Conservation (phyloP, 1,140 invertebrate genomes). For the Aphelinus atriplicis region DNA sequence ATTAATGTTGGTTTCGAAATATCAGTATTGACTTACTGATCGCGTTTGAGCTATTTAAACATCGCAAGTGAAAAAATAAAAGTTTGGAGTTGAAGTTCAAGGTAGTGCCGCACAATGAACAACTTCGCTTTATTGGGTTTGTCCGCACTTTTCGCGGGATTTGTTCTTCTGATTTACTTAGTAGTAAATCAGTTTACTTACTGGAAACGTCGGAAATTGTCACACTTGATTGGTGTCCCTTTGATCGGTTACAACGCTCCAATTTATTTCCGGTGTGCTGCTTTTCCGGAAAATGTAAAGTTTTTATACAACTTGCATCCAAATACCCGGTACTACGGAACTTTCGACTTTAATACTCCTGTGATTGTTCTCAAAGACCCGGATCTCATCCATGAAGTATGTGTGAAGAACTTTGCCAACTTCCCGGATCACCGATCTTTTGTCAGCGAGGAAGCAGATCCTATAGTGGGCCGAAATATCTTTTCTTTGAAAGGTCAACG, state of each 20-base stretch:
- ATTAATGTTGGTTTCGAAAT: too few relatives aligned
- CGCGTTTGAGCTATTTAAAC: too few relatives aligned
- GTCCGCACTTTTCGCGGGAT: too few relatives aligned
- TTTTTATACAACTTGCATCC: conserved; percentile 31
- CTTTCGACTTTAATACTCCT: conserved; percentile 66
- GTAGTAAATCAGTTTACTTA: conserved; percentile 11
- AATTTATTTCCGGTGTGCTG: not conserved
- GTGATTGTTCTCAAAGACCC: conserved; percentile 66
- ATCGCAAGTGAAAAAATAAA: too few relatives aligned
- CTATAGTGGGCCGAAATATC: conserved; percentile 58
- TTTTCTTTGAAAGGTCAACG: conserved; percentile 57
- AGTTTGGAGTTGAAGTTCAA: too few relatives aligned
- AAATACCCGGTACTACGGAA: conserved; percentile 57
- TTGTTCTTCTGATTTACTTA: not conserved
- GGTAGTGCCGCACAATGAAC: too few relatives aligned
- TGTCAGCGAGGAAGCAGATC: conserved; percentile 48
- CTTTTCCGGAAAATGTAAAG: conserved; percentile 2
- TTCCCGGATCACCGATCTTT: conserved; percentile 68
- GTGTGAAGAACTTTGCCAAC: conserved; percentile 73
- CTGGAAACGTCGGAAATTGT: conserved; percentile 40
- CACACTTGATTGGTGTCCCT: not conserved
- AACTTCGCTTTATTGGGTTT: too few relatives aligned
- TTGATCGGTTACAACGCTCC: not conserved
- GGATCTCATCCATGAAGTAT: conserved; percentile 70
- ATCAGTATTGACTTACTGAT: too few relatives aligned